Conservation (phyloP, 2,888 invertebrate species). For the Selenia dentaria region DNA sequence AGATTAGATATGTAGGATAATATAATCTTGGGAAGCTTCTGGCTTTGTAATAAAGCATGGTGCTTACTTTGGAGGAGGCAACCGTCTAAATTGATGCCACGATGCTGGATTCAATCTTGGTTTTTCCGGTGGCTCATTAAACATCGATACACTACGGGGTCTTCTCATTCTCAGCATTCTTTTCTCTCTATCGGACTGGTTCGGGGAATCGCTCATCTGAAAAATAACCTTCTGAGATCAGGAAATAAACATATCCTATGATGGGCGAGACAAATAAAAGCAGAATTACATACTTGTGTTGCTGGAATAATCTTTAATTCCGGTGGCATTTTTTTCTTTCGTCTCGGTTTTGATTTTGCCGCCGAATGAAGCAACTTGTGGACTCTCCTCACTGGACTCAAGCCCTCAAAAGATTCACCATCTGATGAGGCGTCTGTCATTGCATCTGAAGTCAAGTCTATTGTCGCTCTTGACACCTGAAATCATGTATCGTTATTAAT, state of each 20-base stretch:
- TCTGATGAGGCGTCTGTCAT: conserved; percentile 87
- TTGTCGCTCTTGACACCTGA: conserved; percentile 84
- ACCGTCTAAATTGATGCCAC: conserved; percentile 77
- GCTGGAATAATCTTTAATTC: conserved; percentile 78
- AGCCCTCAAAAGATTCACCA: conserved; percentile 79
- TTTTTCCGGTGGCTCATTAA: conserved; percentile 68
- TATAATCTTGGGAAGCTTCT: too few relatives aligned
- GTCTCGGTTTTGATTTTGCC: conserved; percentile 64
- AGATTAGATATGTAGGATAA: too few relatives aligned
- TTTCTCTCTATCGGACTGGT: conserved; percentile 74
- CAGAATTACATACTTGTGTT: conserved; percentile 49
- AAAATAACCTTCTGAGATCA: not conserved
- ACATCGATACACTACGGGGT: conserved; percentile 78
- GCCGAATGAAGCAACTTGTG: conserved; percentile 69
- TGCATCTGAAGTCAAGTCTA: conserved; percentile 87
- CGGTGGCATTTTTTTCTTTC: conserved; percentile 82
- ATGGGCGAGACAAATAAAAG: too few relatives aligned
- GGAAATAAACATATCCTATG: not conserved
- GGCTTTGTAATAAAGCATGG: too few relatives aligned
- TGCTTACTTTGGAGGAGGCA: conserved; percentile 75
- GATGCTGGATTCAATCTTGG: conserved; percentile 73
- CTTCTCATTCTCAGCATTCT: conserved; percentile 58
- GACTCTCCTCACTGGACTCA: conserved; percentile 73
- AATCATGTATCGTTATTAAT: conserved; percentile 18
- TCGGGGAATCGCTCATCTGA: conserved; percentile 78